phyloP scores from a whole-genome alignment of 2,888 invertebrate species.

The Colostygia pectinataria region DNA sequence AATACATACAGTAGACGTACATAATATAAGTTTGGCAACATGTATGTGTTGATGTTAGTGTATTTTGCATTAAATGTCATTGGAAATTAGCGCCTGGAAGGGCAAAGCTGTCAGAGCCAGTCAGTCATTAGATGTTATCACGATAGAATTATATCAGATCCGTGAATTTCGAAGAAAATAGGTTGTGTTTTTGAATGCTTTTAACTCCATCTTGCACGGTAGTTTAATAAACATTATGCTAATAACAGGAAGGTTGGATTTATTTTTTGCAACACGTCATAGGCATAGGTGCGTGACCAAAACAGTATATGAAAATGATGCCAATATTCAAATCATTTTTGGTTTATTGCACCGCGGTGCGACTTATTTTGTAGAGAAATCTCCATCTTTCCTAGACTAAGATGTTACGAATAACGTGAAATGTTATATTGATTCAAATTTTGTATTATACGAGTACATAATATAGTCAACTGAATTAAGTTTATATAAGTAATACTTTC shows the following conservation, averaged over 20 bases:
- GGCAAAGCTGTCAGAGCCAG: slow-evolving; percentile 14
- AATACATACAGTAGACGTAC: slow-evolving; percentile 37
- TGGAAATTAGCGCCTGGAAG: slow-evolving; percentile 27
- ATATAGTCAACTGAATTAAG: no score
- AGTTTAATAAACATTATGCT: slow-evolving; percentile 10
- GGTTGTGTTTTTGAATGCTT: not conserved
- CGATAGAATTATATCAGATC: slow-evolving; percentile 2
- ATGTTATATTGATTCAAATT: no score
- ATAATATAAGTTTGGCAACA: slow-evolving; percentile 34
- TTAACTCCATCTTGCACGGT: not conserved
- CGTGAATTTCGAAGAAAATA: not conserved
- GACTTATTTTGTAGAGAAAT: no score
- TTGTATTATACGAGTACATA: no score
- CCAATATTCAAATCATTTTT: no score
- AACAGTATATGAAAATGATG: no score
- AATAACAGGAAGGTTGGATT: slow-evolving; percentile 1
- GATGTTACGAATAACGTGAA: no score
- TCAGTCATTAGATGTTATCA: not conserved
- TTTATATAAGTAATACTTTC: no score
- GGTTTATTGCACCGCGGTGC: no score
- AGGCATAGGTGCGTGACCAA: no score
- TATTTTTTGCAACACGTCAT: no score
- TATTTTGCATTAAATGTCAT: slow-evolving; percentile 31
- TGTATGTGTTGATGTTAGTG: slow-evolving; percentile 30
- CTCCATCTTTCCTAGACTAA: no score